A percentile compares a stretch with the other conserved stretches of the same genome.
Conservation (phyloP, 2,113 vertebrate species). For the Tonatia bakeri region DNA sequence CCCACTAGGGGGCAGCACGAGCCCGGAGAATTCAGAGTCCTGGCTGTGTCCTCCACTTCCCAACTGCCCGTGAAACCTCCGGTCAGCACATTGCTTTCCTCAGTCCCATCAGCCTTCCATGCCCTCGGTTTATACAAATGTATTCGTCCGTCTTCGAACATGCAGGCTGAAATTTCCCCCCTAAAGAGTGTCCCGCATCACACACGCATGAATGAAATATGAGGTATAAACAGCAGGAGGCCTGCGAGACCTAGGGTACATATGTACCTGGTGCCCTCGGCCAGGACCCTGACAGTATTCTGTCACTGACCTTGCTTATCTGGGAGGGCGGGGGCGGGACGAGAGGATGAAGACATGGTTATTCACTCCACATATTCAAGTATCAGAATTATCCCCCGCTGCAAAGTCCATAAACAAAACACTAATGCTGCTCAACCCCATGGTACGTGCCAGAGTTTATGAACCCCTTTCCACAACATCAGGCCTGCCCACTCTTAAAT, state of each 20-base stretch:
- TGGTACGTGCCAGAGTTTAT: accelerated
- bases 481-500: not conserved
- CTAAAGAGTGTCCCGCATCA: not conserved
- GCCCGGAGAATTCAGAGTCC: not conserved
- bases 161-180: not conserved
- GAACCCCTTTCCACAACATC: not conserved
- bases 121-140: not conserved
- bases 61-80: not conserved
- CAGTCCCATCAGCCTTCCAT: not conserved
- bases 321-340: accelerated
- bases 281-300: not conserved
- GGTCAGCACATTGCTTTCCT: not conserved
- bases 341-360: too few relatives aligned
- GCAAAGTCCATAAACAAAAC: not conserved
- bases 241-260: not conserved
- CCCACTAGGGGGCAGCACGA: constrained; percentile 61
- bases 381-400: not conserved
- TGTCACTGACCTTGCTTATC: not conserved
- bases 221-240: not conserved
- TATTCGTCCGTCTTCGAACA: not conserved
- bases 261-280: not conserved
- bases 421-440: accelerated
- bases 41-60: accelerated
- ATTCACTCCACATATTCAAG: accelerated
- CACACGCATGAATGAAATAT: constrained; percentile 12